phyloP scores from a whole-genome alignment of 2,113 vertebrate genomes.

The Glaucomys volans region DNA sequence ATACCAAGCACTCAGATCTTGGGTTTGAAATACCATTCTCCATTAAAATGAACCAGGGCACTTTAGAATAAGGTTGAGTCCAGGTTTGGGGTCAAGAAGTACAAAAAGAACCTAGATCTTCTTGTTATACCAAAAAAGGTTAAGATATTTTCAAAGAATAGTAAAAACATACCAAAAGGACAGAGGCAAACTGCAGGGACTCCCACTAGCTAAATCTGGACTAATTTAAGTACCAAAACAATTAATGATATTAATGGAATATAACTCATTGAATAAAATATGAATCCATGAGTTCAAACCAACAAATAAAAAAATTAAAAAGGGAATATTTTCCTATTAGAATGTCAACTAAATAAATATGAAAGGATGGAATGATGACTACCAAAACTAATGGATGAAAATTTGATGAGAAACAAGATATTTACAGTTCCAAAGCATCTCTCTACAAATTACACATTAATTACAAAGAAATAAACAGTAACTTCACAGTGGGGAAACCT shows the following conservation, averaged over 20 bases:
- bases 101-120: background rate
- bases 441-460: background rate
- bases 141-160: background rate
- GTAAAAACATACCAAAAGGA: background rate
- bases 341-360: background rate
- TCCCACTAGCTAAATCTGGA: background rate
- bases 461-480: background rate
- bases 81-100: background rate
- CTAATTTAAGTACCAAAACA: background rate
- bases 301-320: slow-evolving; percentile 8
- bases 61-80: background rate
- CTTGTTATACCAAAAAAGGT: background rate
- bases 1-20: background rate
- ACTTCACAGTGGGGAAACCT: background rate
- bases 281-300: background rate
- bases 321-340: background rate
- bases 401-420: background rate
- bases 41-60: background rate
- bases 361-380: background rate
- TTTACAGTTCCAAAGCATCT: background rate
- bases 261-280: background rate
- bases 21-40: background rate
- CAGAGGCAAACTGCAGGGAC: background rate
- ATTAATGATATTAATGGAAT: background rate
- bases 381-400: background rate